phyloP scores from a whole-genome alignment of 2,797 vertebrate species.

The Tarsius wallacei region DNA sequence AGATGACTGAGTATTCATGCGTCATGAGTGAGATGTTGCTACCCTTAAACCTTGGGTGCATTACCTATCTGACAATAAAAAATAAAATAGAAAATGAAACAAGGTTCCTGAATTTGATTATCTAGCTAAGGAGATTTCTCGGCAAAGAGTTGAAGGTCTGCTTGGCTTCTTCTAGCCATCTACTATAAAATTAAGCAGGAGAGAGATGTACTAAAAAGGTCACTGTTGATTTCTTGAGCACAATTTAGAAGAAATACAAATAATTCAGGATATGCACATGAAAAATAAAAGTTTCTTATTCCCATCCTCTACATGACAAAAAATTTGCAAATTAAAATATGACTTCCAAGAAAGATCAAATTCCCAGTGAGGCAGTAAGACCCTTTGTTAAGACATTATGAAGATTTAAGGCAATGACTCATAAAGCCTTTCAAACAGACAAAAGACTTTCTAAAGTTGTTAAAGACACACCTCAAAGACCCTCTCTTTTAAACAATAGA shows the following conservation, averaged over 20 bases:
- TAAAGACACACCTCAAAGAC: neutral
- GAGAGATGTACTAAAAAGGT: neutral
- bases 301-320: slow-evolving; percentile 7
- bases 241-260: slow-evolving; percentile 28
- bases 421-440: neutral
- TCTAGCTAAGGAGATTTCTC: slow-evolving; percentile 1
- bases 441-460: slow-evolving; percentile 26
- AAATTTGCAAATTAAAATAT: slow-evolving; percentile 52
- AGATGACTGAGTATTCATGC: too few relatives aligned
- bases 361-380: neutral
- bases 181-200: slow-evolving; percentile 27
- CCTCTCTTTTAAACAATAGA: neutral
- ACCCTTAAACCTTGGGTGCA: too few relatives aligned
- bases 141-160: neutral
- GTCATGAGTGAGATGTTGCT: too few relatives aligned
- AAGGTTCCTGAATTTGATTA: neutral
- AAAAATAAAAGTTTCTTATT: slow-evolving; percentile 52
- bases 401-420: slow-evolving; percentile 19
- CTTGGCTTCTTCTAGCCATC: neutral
- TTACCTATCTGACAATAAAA: too few relatives aligned
- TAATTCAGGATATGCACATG: slow-evolving; percentile 1
- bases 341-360: neutral
- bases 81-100: neutral
- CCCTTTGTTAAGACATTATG: neutral
- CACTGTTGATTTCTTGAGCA: neutral